Percentiles rank a stretch among this genome's conserved stretches.
Conservation (phyloP, 2,113 vertebrate genomes). For the Abramis brama region DNA sequence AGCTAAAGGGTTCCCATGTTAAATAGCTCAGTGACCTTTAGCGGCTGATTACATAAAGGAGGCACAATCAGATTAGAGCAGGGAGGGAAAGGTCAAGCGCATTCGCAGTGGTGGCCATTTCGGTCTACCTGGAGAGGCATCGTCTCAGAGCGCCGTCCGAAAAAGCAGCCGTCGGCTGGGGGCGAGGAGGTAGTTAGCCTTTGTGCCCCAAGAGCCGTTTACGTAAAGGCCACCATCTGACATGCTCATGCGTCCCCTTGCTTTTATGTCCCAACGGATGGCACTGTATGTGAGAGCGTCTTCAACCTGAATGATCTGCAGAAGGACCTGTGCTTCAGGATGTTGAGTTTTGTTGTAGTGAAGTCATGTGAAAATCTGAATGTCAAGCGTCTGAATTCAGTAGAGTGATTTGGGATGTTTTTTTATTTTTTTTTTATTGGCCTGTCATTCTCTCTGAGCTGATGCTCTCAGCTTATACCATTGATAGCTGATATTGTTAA, state of each 20-base stretch:
- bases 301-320: constrained; percentile 53
- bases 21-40: constrained; percentile 95
- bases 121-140: constrained; percentile 79
- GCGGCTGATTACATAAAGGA: constrained; percentile 95
- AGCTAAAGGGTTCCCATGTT: constrained; percentile 91
- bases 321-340: constrained; percentile 25
- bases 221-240: constrained; percentile 77
- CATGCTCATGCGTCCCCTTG: constrained; percentile 65
- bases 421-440: neutral
- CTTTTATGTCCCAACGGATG: constrained; percentile 66
- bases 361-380: constrained; percentile 44
- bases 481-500: neutral
- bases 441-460: neutral
- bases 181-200: constrained; percentile 71
- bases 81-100: constrained; percentile 94
- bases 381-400: constrained; percentile 36
- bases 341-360: constrained; percentile 33
- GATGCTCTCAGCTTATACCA: neutral
- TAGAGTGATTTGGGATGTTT: neutral
- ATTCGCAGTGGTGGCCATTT: constrained; percentile 86
- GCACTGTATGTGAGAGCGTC: constrained; percentile 60
- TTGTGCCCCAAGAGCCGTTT: constrained; percentile 74
- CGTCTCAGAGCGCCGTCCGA: constrained; percentile 51
- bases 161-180: constrained; percentile 50
- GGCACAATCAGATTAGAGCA: constrained; percentile 94